These are phyloP conservation scores for Gobionotothen gibberifrons DNA, from an alignment of 2,797 vertebrate species.

Conservation along the genomic window DNA sequence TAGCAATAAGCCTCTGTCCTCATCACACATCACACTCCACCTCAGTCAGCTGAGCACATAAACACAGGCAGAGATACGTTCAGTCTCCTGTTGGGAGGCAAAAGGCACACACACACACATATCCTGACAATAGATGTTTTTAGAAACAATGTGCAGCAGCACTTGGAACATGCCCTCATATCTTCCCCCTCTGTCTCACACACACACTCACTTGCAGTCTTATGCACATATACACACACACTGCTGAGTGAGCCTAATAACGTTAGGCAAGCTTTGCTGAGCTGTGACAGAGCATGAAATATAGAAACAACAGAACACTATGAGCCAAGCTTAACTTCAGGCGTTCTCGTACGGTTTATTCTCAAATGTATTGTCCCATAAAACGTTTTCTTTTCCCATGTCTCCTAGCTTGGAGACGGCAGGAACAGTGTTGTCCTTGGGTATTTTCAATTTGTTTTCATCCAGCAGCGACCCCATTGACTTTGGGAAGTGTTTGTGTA, in stretches of 20 bases:
- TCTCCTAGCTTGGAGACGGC: slow-evolving; percentile 1
- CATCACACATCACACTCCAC: slow-evolving; percentile 61
- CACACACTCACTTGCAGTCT: slow-evolving; percentile 27
- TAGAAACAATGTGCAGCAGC: slow-evolving; percentile 45
- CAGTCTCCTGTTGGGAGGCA: slow-evolving; percentile 20
- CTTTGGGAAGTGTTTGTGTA: slow-evolving; percentile 48
- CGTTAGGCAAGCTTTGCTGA: slow-evolving; percentile 76
- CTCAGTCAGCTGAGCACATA: slow-evolving; percentile 54
- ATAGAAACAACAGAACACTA: slow-evolving; percentile 71
- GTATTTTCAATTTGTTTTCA: slow-evolving; percentile 54
- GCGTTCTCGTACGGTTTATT: slow-evolving; percentile 49
- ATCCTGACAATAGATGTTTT: slow-evolving; percentile 56
- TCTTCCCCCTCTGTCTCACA: slow-evolving; percentile 32
- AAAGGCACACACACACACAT: slow-evolving; percentile 6
- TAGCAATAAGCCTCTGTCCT: slow-evolving; percentile 70
- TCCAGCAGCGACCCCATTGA: slow-evolving; percentile 42
- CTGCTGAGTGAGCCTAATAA: slow-evolving; percentile 67
- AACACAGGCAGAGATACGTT: slow-evolving; percentile 29
- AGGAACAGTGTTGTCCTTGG: slow-evolving; percentile 37
- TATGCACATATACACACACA: slow-evolving; percentile 60
- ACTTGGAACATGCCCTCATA: slow-evolving; percentile 52
- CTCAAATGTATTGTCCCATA: slow-evolving; percentile 51
- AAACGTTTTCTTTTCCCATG: slow-evolving; percentile 39
- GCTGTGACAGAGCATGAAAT: slow-evolving; percentile 79
- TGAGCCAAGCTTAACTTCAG: slow-evolving; percentile 58